Conservation (phyloP, 2,888 invertebrate genomes). For the Argyresthia goedartella region DNA sequence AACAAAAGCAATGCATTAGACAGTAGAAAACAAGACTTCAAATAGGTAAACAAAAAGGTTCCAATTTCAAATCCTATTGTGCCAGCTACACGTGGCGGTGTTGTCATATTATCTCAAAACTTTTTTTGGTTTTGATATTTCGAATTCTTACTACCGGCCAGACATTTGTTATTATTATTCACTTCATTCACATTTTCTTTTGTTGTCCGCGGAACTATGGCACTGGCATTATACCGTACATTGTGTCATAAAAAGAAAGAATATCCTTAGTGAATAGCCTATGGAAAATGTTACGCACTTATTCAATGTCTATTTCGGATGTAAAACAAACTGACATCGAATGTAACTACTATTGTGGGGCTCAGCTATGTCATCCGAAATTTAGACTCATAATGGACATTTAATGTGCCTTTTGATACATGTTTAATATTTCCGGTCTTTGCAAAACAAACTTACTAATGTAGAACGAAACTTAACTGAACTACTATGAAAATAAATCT, state of each 20-base stretch:
- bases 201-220: constrained; percentile 53
- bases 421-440: constrained; percentile 8
- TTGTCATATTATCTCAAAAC: constrained; percentile 49
- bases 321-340: constrained; percentile 70
- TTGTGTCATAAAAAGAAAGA: constrained; percentile 52
- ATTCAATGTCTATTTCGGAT: constrained; percentile 63
- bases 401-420: constrained; percentile 53
- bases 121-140: constrained; percentile 41
- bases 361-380: constrained; percentile 53
- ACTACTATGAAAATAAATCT: no score
- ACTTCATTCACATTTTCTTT: constrained; percentile 60
- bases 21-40: constrained; percentile 20
- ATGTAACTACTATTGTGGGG: constrained; percentile 67
- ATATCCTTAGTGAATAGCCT: constrained; percentile 28
- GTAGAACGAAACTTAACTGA: no score
- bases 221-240: constrained; percentile 50
- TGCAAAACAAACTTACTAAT: no score
- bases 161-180: constrained; percentile 62
- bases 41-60: constrained; percentile 24
- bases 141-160: constrained; percentile 42
- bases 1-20: constrained; percentile 6
- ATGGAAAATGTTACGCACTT: constrained; percentile 59
- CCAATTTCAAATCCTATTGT: constrained; percentile 44
- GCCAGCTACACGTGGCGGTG: constrained; percentile 52
- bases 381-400: constrained; percentile 58